Percentiles rank a stretch among this genome's conserved stretches.
Conservation (phyloP, 2,797 vertebrate genomes). For the Anguilla obscura region DNA sequence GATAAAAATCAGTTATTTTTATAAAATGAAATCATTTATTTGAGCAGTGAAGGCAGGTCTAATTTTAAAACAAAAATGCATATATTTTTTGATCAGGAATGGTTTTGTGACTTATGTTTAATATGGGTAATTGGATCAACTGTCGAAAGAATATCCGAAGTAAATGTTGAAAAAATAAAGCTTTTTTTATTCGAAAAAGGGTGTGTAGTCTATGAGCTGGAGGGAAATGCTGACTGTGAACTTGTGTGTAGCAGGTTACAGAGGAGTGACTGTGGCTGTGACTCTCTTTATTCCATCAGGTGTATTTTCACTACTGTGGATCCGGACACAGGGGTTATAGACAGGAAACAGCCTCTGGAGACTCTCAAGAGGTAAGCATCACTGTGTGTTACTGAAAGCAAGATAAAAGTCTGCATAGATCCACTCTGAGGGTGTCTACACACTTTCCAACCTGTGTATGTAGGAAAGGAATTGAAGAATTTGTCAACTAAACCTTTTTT, state of each 20-base stretch:
- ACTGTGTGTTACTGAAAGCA: not conserved
- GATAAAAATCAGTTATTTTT: not conserved
- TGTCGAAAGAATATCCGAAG: not conserved
- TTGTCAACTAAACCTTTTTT: not conserved
- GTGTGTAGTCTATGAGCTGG: not conserved
- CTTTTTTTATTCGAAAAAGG: too few relatives aligned
- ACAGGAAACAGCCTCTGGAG: constrained; percentile 85
- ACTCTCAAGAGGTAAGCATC: constrained; percentile 81
- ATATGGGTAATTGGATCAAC: not conserved
- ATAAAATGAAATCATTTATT: not conserved
- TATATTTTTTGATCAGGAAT: not conserved
- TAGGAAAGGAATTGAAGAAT: not conserved
- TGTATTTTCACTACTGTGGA: constrained; percentile 90
- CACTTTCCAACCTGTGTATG: not conserved
- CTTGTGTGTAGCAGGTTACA: not conserved
- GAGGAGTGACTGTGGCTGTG: not conserved
- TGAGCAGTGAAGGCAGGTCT: not conserved
- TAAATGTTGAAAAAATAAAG: too few relatives aligned
- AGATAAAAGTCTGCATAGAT: not conserved
- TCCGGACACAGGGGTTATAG: constrained; percentile 82
- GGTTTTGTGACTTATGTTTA: not conserved
- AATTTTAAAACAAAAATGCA: not conserved
- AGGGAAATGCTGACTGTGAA: not conserved
- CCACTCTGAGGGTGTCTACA: not conserved
- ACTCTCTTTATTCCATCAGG: constrained; percentile 63